Evolutionary conservation across 2,888 invertebrate genomes (phyloP).

Genomic region (Drosophila melanosoma): DNA sequence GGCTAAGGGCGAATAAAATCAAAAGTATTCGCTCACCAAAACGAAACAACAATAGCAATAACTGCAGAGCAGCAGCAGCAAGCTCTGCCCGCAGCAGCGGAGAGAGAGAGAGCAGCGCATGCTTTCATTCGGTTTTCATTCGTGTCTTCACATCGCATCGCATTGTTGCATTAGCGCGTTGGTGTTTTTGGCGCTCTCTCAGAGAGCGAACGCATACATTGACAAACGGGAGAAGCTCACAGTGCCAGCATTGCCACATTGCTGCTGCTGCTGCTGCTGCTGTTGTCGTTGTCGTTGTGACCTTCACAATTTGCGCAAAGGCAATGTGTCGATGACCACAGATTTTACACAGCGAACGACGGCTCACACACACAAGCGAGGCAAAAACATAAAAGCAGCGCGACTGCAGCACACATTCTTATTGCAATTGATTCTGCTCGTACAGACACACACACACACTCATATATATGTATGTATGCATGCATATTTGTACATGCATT

Average conservation of each 20-base stretch:
- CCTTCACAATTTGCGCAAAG: constrained; percentile 86
- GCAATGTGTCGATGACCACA: constrained; percentile 86
- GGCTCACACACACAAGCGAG: constrained; percentile 52
- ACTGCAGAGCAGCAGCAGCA: constrained; percentile 10
- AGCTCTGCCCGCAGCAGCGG: constrained; percentile 10
- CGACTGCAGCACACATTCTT: constrained; percentile 74
- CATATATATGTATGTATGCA: not conserved
- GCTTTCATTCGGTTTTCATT: constrained; percentile 61
- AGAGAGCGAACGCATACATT: constrained; percentile 21
- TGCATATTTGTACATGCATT: not conserved
- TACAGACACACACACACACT: not conserved
- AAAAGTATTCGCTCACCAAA: constrained; percentile 66
- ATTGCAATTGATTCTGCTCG: constrained; percentile 74
- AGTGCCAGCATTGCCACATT: constrained; percentile 69
- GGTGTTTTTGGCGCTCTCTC: constrained; percentile 32
- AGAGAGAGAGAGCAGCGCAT: constrained; percentile 61
- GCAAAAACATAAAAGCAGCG: constrained; percentile 69
- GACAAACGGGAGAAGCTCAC: constrained; percentile 36
- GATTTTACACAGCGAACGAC: constrained; percentile 74
- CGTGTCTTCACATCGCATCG: constrained; percentile 46
- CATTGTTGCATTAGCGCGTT: constrained; percentile 65
- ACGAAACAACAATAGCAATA: constrained; percentile 28
- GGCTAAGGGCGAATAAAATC: constrained; percentile 66
- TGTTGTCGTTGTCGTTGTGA: constrained; percentile 84
- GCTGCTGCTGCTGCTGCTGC: constrained; percentile 38